Base-by-base conservation (phyloP, 1,140 invertebrate species). In the Chrysomallon squamiferum region DNA sequence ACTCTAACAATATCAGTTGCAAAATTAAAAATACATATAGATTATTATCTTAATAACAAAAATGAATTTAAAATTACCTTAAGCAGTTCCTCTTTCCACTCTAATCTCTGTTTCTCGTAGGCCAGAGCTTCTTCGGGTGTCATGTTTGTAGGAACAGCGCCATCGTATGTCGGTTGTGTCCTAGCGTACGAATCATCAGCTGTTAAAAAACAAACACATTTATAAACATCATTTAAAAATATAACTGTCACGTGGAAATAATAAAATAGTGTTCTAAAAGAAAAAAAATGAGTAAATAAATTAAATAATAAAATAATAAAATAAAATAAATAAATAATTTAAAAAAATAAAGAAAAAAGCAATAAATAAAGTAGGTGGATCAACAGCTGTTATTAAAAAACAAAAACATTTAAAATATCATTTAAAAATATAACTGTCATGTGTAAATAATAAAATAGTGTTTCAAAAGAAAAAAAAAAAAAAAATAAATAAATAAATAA, bases 1-100 rank as follows among this genome's bases (percentile, higher is more conserved):
- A n/a, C n/a, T n/a, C n/a, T n/a, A n/a, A n/a, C n/a, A n/a, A n/a
- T n/a, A n/a, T n/a, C n/a, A 43, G n/a, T 11, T 43, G 41, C n/a
- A n/a, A n/a, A n/a, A n/a, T n/a, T n/a, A n/a, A n/a, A n/a, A n/a
- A n/a, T n/a, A n/a, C n/a, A n/a, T n/a, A n/a, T n/a, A n/a, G n/a
- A n/a, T n/a, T n/a, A n/a, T n/a, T n/a, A n/a, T n/a, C n/a, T n/a
- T n/a, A n/a, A n/a, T n/a, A n/a, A n/a, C n/a, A n/a, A n/a, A n/a
- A n/a, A n/a, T n/a, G n/a, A n/a, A n/a, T n/a, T n/a, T n/a, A n/a
- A n/a, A n/a, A 66, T 41, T 35, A 83, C 83, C 73, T 79, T 78
- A 20, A 86, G 84, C 13, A 90, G 77, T 77, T 90, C 88, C 13
- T 77, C 78, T 72, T 87, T 90, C 92, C 92, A 93, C 84, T 93